Conservation (phyloP, 2,888 invertebrate genomes). For the Cyaniris semiargus region DNA sequence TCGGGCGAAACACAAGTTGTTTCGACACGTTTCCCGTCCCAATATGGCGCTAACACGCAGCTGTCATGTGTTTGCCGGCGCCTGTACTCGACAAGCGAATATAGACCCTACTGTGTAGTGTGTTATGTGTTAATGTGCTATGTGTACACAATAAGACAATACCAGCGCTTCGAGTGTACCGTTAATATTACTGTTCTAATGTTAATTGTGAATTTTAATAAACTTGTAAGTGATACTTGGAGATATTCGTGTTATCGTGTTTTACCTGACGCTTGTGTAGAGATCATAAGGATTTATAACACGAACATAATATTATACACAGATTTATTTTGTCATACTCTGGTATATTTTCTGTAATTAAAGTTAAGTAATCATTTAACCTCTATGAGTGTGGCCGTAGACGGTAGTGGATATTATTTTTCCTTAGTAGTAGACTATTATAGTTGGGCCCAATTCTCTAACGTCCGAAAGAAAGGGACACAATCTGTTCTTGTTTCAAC, state of each 20-base stretch:
- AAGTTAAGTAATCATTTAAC: too few species aligned
- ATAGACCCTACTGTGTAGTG: background rate
- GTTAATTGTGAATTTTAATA: conserved; percentile 11
- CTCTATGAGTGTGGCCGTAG: too few species aligned
- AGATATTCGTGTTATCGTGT: background rate
- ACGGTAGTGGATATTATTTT: too few species aligned
- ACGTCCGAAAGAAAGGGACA: too few species aligned
- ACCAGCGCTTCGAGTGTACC: background rate
- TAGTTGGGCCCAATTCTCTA: too few species aligned
- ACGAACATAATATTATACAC: background rate
- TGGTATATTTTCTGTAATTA: too few species aligned
- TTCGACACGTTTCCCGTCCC: background rate
- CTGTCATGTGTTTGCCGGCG: background rate
- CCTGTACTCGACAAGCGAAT: background rate
- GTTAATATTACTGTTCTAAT: background rate
- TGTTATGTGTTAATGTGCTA: too few species aligned
- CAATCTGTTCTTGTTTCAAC: too few species aligned
- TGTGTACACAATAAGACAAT: background rate
- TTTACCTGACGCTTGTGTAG: background rate
- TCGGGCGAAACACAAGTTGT: background rate
- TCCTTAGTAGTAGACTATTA: too few species aligned
- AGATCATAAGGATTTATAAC: background rate
- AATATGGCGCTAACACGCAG: background rate
- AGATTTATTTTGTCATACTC: too few species aligned
- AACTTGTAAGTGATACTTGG: background rate